phyloP scores from a whole-genome alignment of 2,888 invertebrate genomes.

The Archips crataeganus region DNA sequence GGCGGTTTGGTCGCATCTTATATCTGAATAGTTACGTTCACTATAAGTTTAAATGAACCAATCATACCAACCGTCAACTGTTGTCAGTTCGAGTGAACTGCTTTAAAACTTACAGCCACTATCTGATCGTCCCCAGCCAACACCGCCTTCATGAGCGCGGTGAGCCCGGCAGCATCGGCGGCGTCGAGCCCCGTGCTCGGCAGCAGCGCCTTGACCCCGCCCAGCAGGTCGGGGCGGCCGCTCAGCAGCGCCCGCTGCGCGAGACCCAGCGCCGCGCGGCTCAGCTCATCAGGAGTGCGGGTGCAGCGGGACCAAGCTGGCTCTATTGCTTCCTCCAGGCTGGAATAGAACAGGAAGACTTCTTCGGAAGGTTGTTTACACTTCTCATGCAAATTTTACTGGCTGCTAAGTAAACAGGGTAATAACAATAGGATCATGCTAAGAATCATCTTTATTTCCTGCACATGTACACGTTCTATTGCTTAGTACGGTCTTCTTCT shows the following conservation, averaged over 20 bases:
- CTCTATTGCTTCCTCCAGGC: conserved; percentile 85
- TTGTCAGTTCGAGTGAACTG: neutral
- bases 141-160: conserved; percentile 93
- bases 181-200: conserved; percentile 90
- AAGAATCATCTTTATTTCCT: too few relatives aligned
- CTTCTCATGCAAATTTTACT: too few relatives aligned
- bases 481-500: too few relatives aligned
- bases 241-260: conserved; percentile 93
- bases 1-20: too few relatives aligned
- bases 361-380: neutral
- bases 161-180: conserved; percentile 91
- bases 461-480: too few relatives aligned
- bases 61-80: too few relatives aligned
- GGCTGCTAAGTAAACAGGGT: too few relatives aligned
- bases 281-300: conserved; percentile 83
- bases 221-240: conserved; percentile 92
- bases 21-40: too few relatives aligned
- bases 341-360: conserved; percentile 47
- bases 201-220: conserved; percentile 91
- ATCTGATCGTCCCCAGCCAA: conserved; percentile 92
- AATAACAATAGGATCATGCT: too few relatives aligned
- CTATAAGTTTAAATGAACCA: too few relatives aligned
- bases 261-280: conserved; percentile 89
- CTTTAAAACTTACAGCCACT: conserved; percentile 76
- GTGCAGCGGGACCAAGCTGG: conserved; percentile 75